These are phyloP conservation scores for Apotomis turbidana DNA, from an alignment of 2,888 invertebrate species.

Conservation along the genomic window DNA sequence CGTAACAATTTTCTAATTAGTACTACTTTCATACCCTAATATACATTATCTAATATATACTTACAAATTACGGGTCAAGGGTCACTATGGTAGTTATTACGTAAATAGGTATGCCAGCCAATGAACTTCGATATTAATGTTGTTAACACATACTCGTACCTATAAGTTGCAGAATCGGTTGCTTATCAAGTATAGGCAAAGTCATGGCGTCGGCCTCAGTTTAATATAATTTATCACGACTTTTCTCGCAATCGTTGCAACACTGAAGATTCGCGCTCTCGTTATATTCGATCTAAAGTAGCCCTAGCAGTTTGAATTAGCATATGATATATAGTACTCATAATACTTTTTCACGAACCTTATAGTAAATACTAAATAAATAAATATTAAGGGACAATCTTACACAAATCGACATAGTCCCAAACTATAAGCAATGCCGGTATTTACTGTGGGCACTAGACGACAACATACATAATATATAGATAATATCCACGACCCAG, in stretches of 20 bases:
- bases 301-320: constrained; percentile 37
- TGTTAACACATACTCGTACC: neutral
- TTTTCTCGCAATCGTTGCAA: constrained; percentile 56
- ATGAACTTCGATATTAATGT: constrained; percentile 3
- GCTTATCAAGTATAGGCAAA: constrained; percentile 21
- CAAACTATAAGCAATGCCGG: too few species aligned
- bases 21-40: too few species aligned
- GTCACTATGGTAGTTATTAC: neutral
- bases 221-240: constrained; percentile 66
- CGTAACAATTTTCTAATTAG: too few species aligned
- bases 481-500: too few species aligned
- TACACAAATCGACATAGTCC: too few species aligned
- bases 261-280: constrained; percentile 59
- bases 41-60: too few species aligned
- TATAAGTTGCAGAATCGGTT: constrained; percentile 27
- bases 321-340: neutral
- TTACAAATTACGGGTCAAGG: neutral
- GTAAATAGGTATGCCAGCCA: neutral
- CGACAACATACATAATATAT: too few species aligned
- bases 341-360: too few species aligned
- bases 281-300: constrained; percentile 53
- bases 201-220: constrained; percentile 44
- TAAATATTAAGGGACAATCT: too few species aligned
- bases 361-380: too few species aligned
- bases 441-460: too few species aligned